Evolutionary conservation across 2,113 vertebrate genomes (phyloP), one percentile per base, ranked within the genome.

Genomic region (Hyperopisus bebe): DNA sequence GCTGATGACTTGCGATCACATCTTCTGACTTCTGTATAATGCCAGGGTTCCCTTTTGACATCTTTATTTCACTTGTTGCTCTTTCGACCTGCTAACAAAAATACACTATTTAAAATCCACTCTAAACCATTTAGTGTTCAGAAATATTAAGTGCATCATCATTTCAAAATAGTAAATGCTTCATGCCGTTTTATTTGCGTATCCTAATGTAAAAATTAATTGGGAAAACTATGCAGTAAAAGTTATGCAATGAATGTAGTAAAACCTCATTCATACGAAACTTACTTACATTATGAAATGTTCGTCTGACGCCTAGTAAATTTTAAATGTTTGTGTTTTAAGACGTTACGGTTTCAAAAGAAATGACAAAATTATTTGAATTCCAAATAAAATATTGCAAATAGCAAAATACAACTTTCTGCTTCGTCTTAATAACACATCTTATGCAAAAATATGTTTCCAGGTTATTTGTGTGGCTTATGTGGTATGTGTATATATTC

Each of bases 31-130:
- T 74, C 15, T 17, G 74, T 77, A 39, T 15, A 77, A 77, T 80
- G 31, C 42, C 74, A 80, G 74, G 35, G 3, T 80, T 39, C 74
- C 35, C 74, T 42, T 42, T 80, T 80, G 74, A 80, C 31, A 35
- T 80, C 74, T 80, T 80, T 80, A 80, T 70, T 70, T 70, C n/a
- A 80, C 74, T 80, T 42, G 74, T 39, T 80, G 35, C 31, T 80
- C 15, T 80, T 31, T 19, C 74, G 74, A 80, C 17, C 74, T 39
- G 35, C 31, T 39, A 80, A 80, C 74, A 42, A 42, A 70, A 42
- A 42, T 80, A 17, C 70, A 39, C n/a, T 35, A 17, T 80, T 80
- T 80, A 19, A 80, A 42, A 80, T 39, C 1, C 62, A 70, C 27
- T 70, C 10, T 13, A 70, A 31, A 31, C 62, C 9, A 66, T 27